These are phyloP conservation scores for Chlorodrepanis virens DNA, from an alignment of 2,113 vertebrate species.

Conservation along the genomic window DNA sequence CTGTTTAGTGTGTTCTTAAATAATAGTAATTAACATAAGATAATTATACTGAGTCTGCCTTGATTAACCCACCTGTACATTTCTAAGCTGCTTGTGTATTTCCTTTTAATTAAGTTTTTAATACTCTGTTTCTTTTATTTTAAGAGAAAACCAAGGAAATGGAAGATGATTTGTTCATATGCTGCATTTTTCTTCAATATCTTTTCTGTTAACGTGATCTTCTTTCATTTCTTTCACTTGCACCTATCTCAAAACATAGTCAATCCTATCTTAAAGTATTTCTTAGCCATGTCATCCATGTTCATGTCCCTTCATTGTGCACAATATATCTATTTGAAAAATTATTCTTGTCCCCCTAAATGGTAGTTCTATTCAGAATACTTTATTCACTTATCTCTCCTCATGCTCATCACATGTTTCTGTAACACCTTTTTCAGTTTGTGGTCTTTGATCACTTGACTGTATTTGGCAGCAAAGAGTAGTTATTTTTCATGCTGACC, in stretches of 20 bases:
- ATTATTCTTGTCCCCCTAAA: not conserved
- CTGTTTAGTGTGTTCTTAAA: not conserved
- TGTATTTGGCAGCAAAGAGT: not conserved
- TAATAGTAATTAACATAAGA: not conserved
- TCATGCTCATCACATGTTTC: not conserved
- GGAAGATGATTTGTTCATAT: not conserved
- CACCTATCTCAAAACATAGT: not conserved
- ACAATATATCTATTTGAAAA: not conserved
- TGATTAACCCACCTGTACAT: not conserved
- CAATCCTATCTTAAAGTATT: not conserved
- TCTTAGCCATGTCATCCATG: not conserved
- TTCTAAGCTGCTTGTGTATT: not conserved
- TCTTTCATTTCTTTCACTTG: not conserved
- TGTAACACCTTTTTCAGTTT: not conserved
- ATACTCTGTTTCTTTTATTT: not conserved
- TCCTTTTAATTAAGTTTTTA: not conserved
- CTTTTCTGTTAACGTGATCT: fast-evolving
- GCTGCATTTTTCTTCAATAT: not conserved
- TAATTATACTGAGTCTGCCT: not conserved
- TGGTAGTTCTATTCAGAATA: not conserved
- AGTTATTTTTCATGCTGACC: not conserved
- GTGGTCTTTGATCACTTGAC: not conserved
- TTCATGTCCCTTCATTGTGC: not conserved
- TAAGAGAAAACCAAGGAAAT: not conserved
- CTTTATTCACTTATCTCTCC: not conserved